Evolutionary conservation across 2,113 vertebrate species (phyloP).

Genomic region (Oncorhynchus clarkii): DNA sequence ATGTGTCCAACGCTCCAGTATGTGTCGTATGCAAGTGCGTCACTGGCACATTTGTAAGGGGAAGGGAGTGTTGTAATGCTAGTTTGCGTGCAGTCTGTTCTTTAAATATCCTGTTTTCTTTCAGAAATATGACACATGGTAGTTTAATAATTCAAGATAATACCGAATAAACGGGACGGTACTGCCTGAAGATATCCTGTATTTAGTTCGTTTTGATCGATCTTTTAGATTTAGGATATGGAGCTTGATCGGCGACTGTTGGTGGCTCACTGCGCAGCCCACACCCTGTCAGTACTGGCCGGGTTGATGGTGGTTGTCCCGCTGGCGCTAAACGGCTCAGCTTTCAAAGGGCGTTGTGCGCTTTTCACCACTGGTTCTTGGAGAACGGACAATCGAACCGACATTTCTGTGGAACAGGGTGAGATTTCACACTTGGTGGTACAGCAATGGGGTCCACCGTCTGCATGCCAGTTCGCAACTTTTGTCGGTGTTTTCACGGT

Average conservation of each 20-base stretch:
- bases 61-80: not conserved
- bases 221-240: constrained; percentile 47
- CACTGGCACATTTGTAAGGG: constrained; percentile 1
- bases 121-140: not conserved
- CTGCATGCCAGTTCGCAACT: constrained; percentile 75
- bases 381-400: constrained; percentile 58
- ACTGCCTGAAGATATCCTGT: not conserved
- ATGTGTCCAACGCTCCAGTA: not conserved
- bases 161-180: not conserved
- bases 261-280: constrained; percentile 71
- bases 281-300: constrained; percentile 66
- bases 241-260: constrained; percentile 72
- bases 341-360: constrained; percentile 77
- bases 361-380: constrained; percentile 75
- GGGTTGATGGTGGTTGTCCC: constrained; percentile 76
- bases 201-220: not conserved
- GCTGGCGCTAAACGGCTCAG: constrained; percentile 76
- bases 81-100: not conserved
- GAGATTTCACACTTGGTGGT: constrained; percentile 64
- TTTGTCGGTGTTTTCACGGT: constrained; percentile 80
- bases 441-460: constrained; percentile 74
- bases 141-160: not conserved
- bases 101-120: constrained; percentile 3
- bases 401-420: constrained; percentile 28
- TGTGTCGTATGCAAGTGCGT: constrained; percentile 24